Percentiles rank a stretch among this genome's conserved stretches.
phyloP scores from a whole-genome alignment of 2,888 invertebrate genomes.

The Caenorhabditis sp. region DNA sequence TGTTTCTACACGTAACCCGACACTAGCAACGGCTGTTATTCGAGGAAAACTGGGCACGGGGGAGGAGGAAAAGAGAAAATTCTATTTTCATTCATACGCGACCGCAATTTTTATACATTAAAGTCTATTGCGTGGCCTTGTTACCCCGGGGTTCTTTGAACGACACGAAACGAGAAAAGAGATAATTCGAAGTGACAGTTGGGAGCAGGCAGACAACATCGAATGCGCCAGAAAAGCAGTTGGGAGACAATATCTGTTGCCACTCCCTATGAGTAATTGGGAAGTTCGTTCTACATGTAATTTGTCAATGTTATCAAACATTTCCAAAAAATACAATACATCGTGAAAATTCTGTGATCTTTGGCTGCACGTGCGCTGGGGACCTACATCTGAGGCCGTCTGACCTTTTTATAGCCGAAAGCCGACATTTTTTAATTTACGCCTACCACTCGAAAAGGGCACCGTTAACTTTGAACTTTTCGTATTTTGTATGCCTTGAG shows the following conservation, averaged over 20 bases:
- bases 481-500: too few species aligned
- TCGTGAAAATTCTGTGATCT: too few species aligned
- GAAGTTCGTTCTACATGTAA: conserved; percentile 1
- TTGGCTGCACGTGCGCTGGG: too few species aligned
- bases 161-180: conserved; percentile 3
- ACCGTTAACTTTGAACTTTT: too few species aligned
- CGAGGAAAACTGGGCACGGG: conserved; percentile 29
- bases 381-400: too few species aligned
- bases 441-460: too few species aligned
- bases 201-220: conserved; percentile 29
- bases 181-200: conserved; percentile 41
- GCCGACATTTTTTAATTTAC: too few species aligned
- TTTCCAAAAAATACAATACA: too few species aligned
- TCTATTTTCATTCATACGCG: conserved; percentile 34
- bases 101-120: conserved; percentile 24
- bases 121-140: conserved; percentile 4
- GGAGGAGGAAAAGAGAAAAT: conserved; percentile 3
- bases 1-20: conserved; percentile 56
- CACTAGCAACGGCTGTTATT: conserved; percentile 53
- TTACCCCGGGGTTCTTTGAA: too few species aligned
- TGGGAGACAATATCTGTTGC: conserved; percentile 9
- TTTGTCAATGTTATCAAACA: background rate
- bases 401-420: too few species aligned
- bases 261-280: conserved; percentile 39
- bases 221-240: conserved; percentile 1